Conservation (phyloP, 2,888 invertebrate species). For the Eupithecia vulgata region DNA sequence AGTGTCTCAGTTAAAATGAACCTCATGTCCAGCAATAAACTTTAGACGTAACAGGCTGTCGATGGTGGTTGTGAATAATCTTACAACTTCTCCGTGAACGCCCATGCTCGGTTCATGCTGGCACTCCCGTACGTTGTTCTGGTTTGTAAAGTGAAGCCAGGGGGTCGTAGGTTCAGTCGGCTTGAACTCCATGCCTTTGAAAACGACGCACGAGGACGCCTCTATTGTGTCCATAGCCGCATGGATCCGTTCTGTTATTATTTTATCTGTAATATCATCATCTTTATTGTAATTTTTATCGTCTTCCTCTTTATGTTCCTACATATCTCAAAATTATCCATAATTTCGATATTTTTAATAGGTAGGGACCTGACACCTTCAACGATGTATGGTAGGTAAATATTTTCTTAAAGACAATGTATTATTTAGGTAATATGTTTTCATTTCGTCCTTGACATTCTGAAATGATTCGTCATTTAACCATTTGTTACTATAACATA, state of each 20-base stretch:
- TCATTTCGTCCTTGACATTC: not conserved
- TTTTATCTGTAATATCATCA: conserved; percentile 46
- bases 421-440: too few relatives aligned
- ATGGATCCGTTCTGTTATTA: conserved; percentile 51
- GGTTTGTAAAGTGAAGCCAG: conserved; percentile 66
- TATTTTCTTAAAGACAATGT: too few relatives aligned
- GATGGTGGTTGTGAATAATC: conserved; percentile 26
- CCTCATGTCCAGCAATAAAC: not conserved
- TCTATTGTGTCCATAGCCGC: conserved; percentile 57
- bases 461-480: not conserved
- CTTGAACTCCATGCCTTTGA: conserved; percentile 44
- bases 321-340: too few relatives aligned
- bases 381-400: not conserved
- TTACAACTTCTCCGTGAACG: conserved; percentile 57
- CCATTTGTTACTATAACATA: conserved; percentile 33
- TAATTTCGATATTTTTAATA: too few relatives aligned
- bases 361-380: not conserved
- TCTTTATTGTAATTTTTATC: not conserved
- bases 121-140: conserved; percentile 55
- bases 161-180: conserved; percentile 22
- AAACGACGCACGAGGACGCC: conserved; percentile 60
- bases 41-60: not conserved
- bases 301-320: too few relatives aligned
- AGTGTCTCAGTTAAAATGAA: too few relatives aligned
- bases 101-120: conserved; percentile 50